These are phyloP conservation scores for Hemibagrus guttatus DNA, from an alignment of 2,797 vertebrate genomes.

Conservation along the genomic window DNA sequence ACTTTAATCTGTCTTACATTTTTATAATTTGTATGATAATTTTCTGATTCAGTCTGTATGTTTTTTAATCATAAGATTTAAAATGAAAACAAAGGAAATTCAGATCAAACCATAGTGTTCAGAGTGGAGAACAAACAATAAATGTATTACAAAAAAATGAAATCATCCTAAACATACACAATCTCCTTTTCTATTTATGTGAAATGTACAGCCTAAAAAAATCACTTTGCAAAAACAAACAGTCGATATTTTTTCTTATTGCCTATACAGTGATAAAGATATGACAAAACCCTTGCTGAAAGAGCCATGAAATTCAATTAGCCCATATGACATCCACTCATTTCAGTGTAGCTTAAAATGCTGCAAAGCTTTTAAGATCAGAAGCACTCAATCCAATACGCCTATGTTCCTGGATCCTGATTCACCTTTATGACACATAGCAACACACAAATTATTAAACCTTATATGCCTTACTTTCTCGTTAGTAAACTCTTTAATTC, in stretches of 20 bases:
- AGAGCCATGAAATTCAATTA: background rate
- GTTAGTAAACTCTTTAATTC: constrained; percentile 65
- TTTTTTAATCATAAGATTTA: background rate
- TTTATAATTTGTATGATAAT: background rate
- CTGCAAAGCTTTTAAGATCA: background rate
- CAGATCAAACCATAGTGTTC: background rate
- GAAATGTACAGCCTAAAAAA: background rate
- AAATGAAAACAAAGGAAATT: background rate
- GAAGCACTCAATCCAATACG: constrained; percentile 1
- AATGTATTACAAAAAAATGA: background rate
- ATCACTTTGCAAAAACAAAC: background rate
- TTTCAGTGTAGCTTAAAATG: background rate
- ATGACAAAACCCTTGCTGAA: background rate
- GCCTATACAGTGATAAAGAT: background rate
- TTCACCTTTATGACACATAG: constrained; percentile 25
- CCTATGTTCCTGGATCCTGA: background rate
- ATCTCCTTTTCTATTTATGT: background rate
- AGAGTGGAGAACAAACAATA: constrained; percentile 9
- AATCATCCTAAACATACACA: background rate
- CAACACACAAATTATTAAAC: constrained; percentile 26
- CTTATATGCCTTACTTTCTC: constrained; percentile 44
- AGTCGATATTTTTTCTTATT: background rate
- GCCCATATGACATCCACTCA: background rate
- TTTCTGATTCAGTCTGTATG: background rate
- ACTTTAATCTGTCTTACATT: background rate